A percentile compares a stretch with the other conserved stretches of the same genome.
Evolutionary conservation across 1,140 invertebrate genomes (phyloP).

Genomic region (Pentalonia nigronervosa): DNA sequence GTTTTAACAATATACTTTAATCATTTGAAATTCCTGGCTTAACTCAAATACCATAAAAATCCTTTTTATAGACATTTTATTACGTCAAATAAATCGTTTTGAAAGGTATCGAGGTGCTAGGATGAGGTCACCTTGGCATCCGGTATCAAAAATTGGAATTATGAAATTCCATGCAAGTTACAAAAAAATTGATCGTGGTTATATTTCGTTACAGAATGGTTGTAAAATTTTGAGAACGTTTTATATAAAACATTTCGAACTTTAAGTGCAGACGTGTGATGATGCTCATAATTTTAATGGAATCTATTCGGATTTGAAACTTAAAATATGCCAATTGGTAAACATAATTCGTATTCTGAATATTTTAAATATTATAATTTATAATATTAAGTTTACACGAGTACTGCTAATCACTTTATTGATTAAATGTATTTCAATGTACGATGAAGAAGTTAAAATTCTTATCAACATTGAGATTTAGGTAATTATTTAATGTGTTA

Average conservation of each 20-base stretch:
- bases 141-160: background rate
- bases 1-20: background rate
- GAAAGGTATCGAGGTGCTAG: background rate
- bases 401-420: background rate
- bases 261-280: no score
- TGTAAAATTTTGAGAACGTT: background rate
- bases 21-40: background rate
- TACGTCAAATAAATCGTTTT: background rate
- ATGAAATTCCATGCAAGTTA: background rate
- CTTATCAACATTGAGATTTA: background rate
- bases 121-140: background rate
- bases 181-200: background rate
- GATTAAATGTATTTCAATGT: background rate
- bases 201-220: background rate
- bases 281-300: no score
- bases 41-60: background rate
- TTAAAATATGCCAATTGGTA: no score
- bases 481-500: background rate
- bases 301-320: no score
- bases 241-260: no score
- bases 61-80: background rate
- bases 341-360: no score
- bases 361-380: no score
- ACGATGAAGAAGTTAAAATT: background rate
- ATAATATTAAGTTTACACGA: background rate